Conservation (phyloP, 1,140 invertebrate genomes). For the Drosophila triauraria region DNA sequence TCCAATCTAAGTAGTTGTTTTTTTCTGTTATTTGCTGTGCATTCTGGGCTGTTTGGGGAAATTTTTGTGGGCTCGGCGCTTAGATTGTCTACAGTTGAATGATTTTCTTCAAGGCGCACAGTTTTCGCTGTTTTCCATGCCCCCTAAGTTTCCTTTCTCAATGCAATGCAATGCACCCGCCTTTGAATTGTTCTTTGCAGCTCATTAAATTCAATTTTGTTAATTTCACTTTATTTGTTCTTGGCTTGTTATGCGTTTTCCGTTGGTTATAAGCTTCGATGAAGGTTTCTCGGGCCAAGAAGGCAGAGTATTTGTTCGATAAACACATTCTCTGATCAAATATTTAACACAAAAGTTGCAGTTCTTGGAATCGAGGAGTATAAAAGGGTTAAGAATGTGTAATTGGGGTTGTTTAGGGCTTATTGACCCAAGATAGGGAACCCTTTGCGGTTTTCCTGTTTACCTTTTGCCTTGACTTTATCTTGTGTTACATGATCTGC, state of each 20-base stretch:
- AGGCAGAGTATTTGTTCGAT: not conserved
- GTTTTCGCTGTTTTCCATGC: conserved; percentile 70
- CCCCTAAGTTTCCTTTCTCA: conserved; percentile 49
- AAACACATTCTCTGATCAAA: conserved; percentile 1
- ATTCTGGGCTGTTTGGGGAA: conserved; percentile 20
- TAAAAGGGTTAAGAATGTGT: not conserved
- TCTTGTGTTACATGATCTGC: not conserved
- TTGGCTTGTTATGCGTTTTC: conserved; percentile 29
- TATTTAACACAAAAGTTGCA: not conserved
- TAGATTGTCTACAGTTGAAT: conserved; percentile 71
- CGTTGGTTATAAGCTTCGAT: conserved; percentile 8
- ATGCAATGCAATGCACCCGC: conserved; percentile 72
- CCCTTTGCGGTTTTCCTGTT: not conserved
- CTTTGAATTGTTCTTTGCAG: conserved; percentile 54
- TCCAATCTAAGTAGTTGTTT: conserved; percentile 28
- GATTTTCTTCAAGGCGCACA: conserved; percentile 77
- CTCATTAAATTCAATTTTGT: conserved; percentile 74
- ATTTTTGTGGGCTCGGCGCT: conserved; percentile 62
- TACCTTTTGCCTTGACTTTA: not conserved
- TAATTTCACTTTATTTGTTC: conserved; percentile 36
- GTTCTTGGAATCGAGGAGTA: conserved; percentile 7
- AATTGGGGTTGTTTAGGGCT: not conserved
- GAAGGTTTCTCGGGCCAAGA: not conserved
- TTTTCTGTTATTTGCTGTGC: conserved; percentile 31
- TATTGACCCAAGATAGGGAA: conserved; percentile 5